These are phyloP conservation scores for Merodon equestris DNA, from an alignment of 2,888 invertebrate species.

Conservation along the genomic window DNA sequence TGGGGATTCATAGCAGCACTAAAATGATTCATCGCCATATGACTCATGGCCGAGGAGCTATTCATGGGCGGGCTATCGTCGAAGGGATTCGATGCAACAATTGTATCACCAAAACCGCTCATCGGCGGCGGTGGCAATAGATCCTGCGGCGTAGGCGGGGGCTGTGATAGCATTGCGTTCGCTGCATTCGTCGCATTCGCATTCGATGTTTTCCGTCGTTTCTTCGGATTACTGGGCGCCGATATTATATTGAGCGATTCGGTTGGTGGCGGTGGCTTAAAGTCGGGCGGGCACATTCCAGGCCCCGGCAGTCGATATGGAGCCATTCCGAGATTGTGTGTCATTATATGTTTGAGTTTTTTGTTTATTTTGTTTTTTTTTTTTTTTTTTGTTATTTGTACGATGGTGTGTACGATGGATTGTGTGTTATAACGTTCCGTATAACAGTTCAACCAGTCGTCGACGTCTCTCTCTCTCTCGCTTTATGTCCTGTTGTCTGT, in stretches of 20 bases:
- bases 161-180: conserved; percentile 83
- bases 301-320: conserved; percentile 87
- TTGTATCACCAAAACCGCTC: conserved; percentile 94
- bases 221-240: conserved; percentile 91
- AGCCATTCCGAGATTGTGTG: conserved; percentile 91
- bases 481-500: too few species aligned
- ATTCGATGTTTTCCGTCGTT: conserved; percentile 89
- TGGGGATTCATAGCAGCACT: conserved; percentile 81
- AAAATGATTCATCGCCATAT: conserved; percentile 85
- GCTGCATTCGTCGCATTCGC: conserved; percentile 79
- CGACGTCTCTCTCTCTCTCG: conserved; percentile 1
- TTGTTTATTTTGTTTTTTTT: too few species aligned
- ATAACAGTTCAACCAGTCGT: too few species aligned
- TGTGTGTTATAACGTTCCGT: too few species aligned
- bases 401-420: too few species aligned
- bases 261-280: conserved; percentile 84
- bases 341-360: conserved; percentile 79
- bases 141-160: conserved; percentile 87
- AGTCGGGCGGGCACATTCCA: conserved; percentile 86
- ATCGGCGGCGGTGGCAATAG: conserved; percentile 88
- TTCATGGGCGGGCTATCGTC: conserved; percentile 87
- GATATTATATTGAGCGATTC: conserved; percentile 86
- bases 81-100: conserved; percentile 96
- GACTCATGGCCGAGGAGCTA: conserved; percentile 78
- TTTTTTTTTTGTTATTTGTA: too few species aligned